Base-by-base conservation (phyloP, 2,888 invertebrate species). In the Zelleria hepariella region DNA sequence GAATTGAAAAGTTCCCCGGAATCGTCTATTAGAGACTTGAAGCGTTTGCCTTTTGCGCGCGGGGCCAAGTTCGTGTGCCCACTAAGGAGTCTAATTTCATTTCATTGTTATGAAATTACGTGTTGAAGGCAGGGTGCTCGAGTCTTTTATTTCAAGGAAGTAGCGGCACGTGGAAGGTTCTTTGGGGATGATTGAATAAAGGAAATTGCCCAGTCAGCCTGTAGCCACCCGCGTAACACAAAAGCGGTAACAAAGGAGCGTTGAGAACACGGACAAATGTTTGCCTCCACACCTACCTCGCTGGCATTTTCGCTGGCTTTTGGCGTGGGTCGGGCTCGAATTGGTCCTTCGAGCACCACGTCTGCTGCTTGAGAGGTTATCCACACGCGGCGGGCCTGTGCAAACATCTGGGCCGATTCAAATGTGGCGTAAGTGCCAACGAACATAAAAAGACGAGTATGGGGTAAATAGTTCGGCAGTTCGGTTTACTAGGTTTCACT, bases 161-260 rank as follows among this genome's bases (percentile, higher is more conserved):
- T 52, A 63, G 60, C 59, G 59, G 60, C 59, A 24, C 48, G 57
- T 55, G 57, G 53, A 62, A 65, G 62, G 61, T 58, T 61, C 60
- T 60, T 54, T 26, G 56, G 59, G 61, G 65, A 68, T 73, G 72
- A 75, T 75, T 75, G 74, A 71, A 74, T 74, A 74, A 73, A 75
- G 69, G 68, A 68, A 69, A 73, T 66, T 62, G 72, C 69, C 64
- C 64, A 66, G 68, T 70, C 71, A 68, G 68, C 62, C 64, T 61
- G 62, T 58, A 60, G 60, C 61, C 58, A 55, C 58, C 53, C 32
- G 51, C 52, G 62, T 62, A 62, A 64, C 57, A 60, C 63, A 68
- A 63, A 64, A 62, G 58, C 56, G 51, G 60, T 63, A 65, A 67
- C 67, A 68, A 67, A 67, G 62, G 66, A 62, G 64, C 62, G 66